phyloP scores from a whole-genome alignment of 23 tunicate genomes.

The Trididemnum miniatum region DNA sequence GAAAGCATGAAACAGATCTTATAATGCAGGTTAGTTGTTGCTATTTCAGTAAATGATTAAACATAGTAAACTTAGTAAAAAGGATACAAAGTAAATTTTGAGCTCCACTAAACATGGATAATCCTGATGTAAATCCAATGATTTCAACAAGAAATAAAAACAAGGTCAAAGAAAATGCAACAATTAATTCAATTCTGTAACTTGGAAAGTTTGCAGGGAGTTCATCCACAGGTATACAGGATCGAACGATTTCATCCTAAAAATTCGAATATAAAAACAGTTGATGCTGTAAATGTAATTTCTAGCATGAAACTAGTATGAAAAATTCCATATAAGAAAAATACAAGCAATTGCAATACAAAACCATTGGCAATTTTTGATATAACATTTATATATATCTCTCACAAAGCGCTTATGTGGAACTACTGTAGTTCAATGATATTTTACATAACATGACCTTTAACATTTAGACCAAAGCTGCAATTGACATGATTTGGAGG shows the following conservation, averaged over 20 bases:
- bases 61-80: too few species aligned
- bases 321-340: not conserved
- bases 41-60: too few species aligned
- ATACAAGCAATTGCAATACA: too few species aligned
- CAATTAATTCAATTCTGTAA: constrained; percentile 42
- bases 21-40: not conserved
- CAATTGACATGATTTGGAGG: too few species aligned
- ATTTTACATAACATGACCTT: too few species aligned
- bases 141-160: constrained; percentile 65
- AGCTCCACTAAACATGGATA: constrained; percentile 83
- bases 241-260: constrained; percentile 53
- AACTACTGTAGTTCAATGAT: too few species aligned
- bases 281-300: not conserved
- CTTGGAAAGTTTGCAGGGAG: constrained; percentile 28
- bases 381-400: too few species aligned
- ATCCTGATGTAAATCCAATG: constrained; percentile 67
- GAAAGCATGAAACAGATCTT: not conserved
- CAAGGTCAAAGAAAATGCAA: constrained; percentile 60
- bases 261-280: not conserved
- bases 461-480: too few species aligned
- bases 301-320: not conserved
- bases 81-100: constrained; percentile 90
- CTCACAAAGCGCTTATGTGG: too few species aligned
- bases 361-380: too few species aligned
- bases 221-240: constrained; percentile 57